Conservation (phyloP, 2,888 invertebrate genomes). For the Acronicta psi region DNA sequence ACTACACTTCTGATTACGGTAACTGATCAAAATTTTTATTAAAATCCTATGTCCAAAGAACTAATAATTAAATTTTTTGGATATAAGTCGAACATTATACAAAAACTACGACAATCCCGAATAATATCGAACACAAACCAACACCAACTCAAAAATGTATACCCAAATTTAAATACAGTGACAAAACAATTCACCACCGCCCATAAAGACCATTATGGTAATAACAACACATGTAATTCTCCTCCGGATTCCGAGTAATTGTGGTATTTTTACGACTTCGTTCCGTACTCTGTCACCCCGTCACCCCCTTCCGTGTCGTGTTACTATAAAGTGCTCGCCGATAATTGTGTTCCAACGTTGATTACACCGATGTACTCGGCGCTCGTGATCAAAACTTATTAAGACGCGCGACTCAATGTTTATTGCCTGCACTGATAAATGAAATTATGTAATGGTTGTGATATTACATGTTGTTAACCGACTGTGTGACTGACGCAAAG, state of each 20-base stretch:
- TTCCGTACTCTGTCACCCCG: constrained; percentile 31
- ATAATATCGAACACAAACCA: no score
- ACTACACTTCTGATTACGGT: no score
- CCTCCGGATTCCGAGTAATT: constrained; percentile 50
- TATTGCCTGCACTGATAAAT: neutral
- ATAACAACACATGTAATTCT: constrained; percentile 48
- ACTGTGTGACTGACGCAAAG: no score
- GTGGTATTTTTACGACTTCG: constrained; percentile 53
- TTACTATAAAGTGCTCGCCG: constrained; percentile 44
- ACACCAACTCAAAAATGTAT: neutral
- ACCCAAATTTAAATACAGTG: neutral
- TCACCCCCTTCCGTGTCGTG: constrained; percentile 42
- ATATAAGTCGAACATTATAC: no score
- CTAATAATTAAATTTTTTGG: no score
- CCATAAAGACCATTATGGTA: constrained; percentile 38
- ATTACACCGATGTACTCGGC: constrained; percentile 29
- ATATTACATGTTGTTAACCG: neutral
- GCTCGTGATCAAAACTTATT: constrained; percentile 18
- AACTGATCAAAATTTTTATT: no score
- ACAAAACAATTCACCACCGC: constrained; percentile 1
- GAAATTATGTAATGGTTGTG: neutral
- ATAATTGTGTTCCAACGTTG: constrained; percentile 42
- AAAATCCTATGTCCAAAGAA: no score
- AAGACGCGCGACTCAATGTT: constrained; percentile 8
- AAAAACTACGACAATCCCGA: no score